phyloP scores from a whole-genome alignment of 2,888 invertebrate genomes.

The Synanthedon myopaeformis region DNA sequence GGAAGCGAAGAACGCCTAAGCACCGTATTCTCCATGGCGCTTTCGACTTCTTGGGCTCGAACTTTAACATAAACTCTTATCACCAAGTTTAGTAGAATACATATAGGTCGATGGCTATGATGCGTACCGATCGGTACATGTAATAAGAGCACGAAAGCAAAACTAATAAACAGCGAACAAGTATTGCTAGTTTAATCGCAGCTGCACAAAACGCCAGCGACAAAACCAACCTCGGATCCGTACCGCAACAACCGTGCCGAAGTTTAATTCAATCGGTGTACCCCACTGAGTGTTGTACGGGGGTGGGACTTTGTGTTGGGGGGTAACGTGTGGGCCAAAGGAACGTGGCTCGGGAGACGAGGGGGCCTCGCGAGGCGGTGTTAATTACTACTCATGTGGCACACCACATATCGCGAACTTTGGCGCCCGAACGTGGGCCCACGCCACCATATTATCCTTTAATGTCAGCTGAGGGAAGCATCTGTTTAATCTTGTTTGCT shows the following conservation, averaged over 20 bases:
- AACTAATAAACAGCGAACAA: slow-evolving; percentile 59
- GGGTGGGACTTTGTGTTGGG: slow-evolving; percentile 10
- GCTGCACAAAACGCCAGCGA: slow-evolving; percentile 57
- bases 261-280: slow-evolving; percentile 69
- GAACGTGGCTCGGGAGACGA: slow-evolving; percentile 10
- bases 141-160: slow-evolving; percentile 26
- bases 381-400: slow-evolving; percentile 68
- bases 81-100: too few relatives aligned
- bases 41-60: too few relatives aligned
- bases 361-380: slow-evolving; percentile 41
- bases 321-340: slow-evolving; percentile 5
- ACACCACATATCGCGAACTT: slow-evolving; percentile 65
- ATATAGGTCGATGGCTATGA: too few relatives aligned
- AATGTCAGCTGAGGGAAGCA: slow-evolving; percentile 35
- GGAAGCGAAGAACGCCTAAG: too few relatives aligned
- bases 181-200: slow-evolving; percentile 62
- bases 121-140: not conserved
- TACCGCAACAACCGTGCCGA: slow-evolving; percentile 64
- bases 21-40: too few relatives aligned
- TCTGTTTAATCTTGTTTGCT: slow-evolving; percentile 32
- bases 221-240: slow-evolving; percentile 60
- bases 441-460: slow-evolving; percentile 43
- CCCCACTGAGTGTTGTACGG: slow-evolving; percentile 37
- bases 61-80: too few relatives aligned
- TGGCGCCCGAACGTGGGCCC: slow-evolving; percentile 49